Base-by-base conservation (phyloP, 2,888 invertebrate genomes). In the Melipona bicolor region DNA sequence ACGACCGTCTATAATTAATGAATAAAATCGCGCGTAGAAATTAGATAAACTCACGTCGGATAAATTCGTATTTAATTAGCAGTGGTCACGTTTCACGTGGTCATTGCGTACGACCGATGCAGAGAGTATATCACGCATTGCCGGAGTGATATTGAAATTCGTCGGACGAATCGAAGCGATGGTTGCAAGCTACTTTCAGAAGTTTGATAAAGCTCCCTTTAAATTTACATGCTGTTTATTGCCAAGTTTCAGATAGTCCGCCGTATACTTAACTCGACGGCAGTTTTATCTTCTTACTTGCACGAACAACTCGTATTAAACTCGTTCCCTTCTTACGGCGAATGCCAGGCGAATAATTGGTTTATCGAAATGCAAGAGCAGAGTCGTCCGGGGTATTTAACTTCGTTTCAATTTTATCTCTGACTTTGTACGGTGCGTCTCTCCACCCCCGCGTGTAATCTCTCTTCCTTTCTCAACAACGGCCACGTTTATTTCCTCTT, bases 241-340 rank as follows among this genome's bases (percentile, higher is more conserved):
- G 73, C 52, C 19, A 64, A 64, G 52, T 74, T 74, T 36, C 9
- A 50, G 36, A 13, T 52, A 64, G n/a, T 36, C 36, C 24, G n/a
- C 24, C n/a, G 49, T 32, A 11, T 64, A 73, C 62, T 64, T 74
- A 64, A 50, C 21, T 50, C 32, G 21, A 19, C n/a, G 62, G 32
- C 21, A 64, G 52, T 74, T 64, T 74, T 64, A 74, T 74, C 73
- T 64, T 62, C 73, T 74, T 74, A 64, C 36, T 52, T 74, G 73
- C 32, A 62, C 62, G 15, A 62, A 73, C 72, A 74, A 64, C 64
- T 64, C 36, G 21, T 52, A 62, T 74, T 52, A 74, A 74, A 74
- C 32, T 74, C 36, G 73, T 64, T 36, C 4, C 52, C 73, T 36
- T 19, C 64, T 74, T 36, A 11, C 6, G 17, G n/a, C 21, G 4